Conservation (phyloP, 92 coral and sea anemone genomes). For the Porites cylindrica region DNA sequence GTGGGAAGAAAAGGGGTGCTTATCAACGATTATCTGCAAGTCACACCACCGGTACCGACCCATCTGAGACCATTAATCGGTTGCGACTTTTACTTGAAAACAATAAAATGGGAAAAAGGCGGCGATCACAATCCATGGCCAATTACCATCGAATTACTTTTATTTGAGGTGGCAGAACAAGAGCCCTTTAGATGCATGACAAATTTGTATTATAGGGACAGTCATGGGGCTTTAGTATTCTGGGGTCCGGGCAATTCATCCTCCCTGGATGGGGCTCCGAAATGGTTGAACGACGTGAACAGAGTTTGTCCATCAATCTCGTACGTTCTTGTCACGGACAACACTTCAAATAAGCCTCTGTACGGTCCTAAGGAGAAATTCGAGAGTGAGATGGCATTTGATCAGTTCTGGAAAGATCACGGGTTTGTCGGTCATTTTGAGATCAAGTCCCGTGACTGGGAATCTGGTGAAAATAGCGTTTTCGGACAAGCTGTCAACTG, state of each 20-base stretch:
- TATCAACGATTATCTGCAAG: slow-evolving; percentile 57
- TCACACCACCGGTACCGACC: slow-evolving; percentile 23
- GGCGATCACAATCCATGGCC: neutral
- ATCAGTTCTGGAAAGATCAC: neutral
- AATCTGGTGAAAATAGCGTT: neutral
- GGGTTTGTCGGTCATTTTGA: neutral
- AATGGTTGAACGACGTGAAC: slow-evolving; percentile 42
- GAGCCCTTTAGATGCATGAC: slow-evolving; percentile 6
- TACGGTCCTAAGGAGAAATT: neutral
- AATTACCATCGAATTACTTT: slow-evolving; percentile 16
- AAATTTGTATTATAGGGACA: slow-evolving; percentile 16
- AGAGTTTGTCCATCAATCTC: slow-evolving; percentile 15
- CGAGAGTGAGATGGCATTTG: neutral
- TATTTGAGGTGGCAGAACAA: slow-evolving; percentile 65
- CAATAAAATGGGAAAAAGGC: neutral
- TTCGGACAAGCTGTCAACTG: neutral
- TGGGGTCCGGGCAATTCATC: slow-evolving; percentile 68
- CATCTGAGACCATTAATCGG: slow-evolving; percentile 22
- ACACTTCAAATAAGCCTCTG: neutral
- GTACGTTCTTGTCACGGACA: slow-evolving; percentile 66
- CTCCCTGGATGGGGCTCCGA: slow-evolving; percentile 50
- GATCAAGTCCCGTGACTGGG: neutral
- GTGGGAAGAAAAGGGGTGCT: slow-evolving; percentile 44
- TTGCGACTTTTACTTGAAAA: slow-evolving; percentile 27
- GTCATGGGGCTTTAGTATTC: slow-evolving; percentile 62